Conservation (phyloP, 2,888 invertebrate species). For the Hirtodrosophila alboralis region DNA sequence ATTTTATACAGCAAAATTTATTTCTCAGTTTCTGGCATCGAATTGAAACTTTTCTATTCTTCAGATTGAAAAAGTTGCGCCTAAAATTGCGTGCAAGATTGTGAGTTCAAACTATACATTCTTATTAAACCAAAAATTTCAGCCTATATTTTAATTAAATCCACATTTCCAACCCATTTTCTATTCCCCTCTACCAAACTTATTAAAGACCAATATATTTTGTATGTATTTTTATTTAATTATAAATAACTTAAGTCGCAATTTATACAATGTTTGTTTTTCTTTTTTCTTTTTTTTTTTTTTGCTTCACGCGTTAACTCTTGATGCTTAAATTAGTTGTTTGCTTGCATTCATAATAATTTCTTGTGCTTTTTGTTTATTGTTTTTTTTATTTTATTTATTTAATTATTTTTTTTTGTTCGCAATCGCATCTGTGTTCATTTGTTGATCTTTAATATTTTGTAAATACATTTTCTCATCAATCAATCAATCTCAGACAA, state of each 20-base stretch:
- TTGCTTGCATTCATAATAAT: slow-evolving; percentile 58
- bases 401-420: too few species aligned
- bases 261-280: slow-evolving; percentile 76
- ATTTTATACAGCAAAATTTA: too few species aligned
- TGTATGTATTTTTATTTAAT: slow-evolving; percentile 82
- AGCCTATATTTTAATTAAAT: too few species aligned
- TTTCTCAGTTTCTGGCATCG: too few species aligned
- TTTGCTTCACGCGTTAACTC: slow-evolving; percentile 58
- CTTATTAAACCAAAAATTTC: too few species aligned
- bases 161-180: too few species aligned
- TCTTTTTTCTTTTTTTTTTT: slow-evolving; percentile 43
- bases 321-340: slow-evolving; percentile 61
- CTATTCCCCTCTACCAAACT: neutral
- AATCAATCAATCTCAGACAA: slow-evolving; percentile 24
- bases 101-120: too few species aligned
- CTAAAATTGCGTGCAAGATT: too few species aligned
- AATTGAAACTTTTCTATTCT: too few species aligned
- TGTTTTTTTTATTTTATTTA: too few species aligned
- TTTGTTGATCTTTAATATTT: slow-evolving; percentile 33
- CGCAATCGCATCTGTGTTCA: slow-evolving; percentile 42
- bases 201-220: slow-evolving; percentile 71
- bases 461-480: slow-evolving; percentile 41
- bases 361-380: slow-evolving; percentile 72
- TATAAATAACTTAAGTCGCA: slow-evolving; percentile 84
- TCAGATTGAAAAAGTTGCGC: too few species aligned